Conservation (phyloP, 2,797 vertebrate genomes). For the Coluber constrictor region DNA sequence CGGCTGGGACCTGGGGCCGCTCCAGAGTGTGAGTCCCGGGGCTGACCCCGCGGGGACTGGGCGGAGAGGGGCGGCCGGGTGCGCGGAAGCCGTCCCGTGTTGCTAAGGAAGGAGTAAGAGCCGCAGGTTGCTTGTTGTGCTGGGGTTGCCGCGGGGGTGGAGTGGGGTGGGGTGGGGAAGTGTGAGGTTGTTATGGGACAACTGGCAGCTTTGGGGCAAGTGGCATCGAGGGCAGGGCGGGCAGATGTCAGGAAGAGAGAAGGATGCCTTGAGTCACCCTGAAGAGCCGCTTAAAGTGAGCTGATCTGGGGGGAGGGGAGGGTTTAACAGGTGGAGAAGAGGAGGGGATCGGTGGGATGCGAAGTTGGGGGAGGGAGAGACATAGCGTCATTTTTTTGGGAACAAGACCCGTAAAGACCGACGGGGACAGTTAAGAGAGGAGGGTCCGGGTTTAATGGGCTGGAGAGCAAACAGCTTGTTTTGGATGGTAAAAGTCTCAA, state of each 20-base stretch:
- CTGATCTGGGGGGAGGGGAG: constrained; percentile 29
- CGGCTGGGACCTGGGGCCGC: constrained; percentile 67
- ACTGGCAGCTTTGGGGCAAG: background rate
- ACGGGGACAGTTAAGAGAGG: background rate
- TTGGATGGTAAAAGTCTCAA: background rate
- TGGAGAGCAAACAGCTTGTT: background rate
- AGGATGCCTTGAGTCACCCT: background rate
- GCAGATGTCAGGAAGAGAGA: constrained; percentile 37
- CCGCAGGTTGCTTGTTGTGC: background rate
- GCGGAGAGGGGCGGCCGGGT: background rate
- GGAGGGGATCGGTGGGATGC: background rate
- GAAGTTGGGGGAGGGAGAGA: background rate
- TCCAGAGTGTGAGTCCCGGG: constrained; percentile 68
- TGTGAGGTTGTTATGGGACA: background rate
- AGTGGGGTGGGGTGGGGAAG: background rate
- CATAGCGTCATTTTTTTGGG: background rate
- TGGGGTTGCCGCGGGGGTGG: too few relatives aligned
- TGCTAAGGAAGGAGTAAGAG: background rate
- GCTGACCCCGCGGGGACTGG: constrained; percentile 19
- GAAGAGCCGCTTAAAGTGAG: constrained; percentile 50
- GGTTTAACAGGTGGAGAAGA: constrained; percentile 42
- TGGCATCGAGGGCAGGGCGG: constrained; percentile 27
- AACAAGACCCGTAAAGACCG: background rate
- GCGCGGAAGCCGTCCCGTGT: background rate
- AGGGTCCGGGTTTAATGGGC: background rate